Percentiles rank a stretch among this genome's conserved stretches.
Evolutionary conservation across 2,888 invertebrate genomes (phyloP).

Genomic region (Gymnocheta viridis): DNA sequence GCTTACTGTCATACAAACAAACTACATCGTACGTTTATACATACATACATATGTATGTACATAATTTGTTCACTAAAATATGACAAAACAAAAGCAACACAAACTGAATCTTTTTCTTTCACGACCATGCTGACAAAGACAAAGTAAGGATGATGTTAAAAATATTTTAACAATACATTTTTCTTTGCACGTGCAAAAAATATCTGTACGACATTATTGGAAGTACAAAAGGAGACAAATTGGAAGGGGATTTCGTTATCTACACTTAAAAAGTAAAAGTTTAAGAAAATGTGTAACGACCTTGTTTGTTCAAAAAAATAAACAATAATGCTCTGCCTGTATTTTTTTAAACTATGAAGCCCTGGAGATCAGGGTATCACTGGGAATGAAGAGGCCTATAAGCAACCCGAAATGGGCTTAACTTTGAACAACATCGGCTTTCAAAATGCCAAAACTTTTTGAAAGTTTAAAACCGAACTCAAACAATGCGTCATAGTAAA

Average conservation of each 20-base stretch:
- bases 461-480: not conserved
- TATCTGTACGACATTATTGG: not conserved
- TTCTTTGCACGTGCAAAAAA: not conserved
- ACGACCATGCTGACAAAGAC: not conserved
- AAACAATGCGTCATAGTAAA: too few relatives aligned
- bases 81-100: conserved; percentile 18
- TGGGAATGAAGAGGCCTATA: too few relatives aligned
- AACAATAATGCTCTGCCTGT: too few relatives aligned
- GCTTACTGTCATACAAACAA: conserved; percentile 27
- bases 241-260: not conserved
- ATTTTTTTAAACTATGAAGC: too few relatives aligned
- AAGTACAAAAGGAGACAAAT: not conserved
- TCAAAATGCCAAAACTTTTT: too few relatives aligned
- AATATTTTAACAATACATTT: conserved; percentile 5
- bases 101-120: not conserved
- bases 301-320: too few relatives aligned
- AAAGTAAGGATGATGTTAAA: conserved; percentile 13
- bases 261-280: too few relatives aligned
- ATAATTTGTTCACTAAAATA: conserved; percentile 12
- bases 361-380: too few relatives aligned
- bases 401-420: too few relatives aligned
- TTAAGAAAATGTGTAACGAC: too few relatives aligned
- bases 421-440: too few relatives aligned
- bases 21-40: not conserved
- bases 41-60: too few relatives aligned